Evolutionary conservation across 1,140 invertebrate species (phyloP), one percentile per base, ranked within the genome.

Genomic region (Hormaphis cornu): DNA sequence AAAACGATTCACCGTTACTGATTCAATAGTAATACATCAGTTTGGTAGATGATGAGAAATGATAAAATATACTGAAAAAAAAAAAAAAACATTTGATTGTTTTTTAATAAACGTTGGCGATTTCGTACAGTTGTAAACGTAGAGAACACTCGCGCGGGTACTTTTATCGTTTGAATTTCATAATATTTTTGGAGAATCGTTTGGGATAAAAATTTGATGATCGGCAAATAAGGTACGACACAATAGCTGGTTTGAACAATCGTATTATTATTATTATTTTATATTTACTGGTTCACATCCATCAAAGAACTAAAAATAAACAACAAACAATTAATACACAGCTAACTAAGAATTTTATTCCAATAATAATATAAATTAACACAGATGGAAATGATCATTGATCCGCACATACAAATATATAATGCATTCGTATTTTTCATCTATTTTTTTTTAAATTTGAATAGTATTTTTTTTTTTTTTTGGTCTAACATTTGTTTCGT

Each of bases 241-340:
- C 33, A 24, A 58, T 14, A 18, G 6, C 24, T 7, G 20, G 7
- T 63, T 63, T 30, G 58, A 63, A 44, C 58, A 63, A 63, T 28
- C 37, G 9, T 46, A 46, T 63, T 63, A n/a, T n/a, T n/a, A n/a
- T n/a, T n/a, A n/a, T n/a, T n/a, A n/a, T n/a, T n/a, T n/a, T n/a
- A n/a, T n/a, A n/a, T n/a, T 63, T 63, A 63, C n/a, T 63, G 58
- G 58, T 63, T 46, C 40, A 61, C 40, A 61, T 61, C 58, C 58
- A 46, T 46, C 5, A 40, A 61, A 61, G 10, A 28, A 26, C 58
- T 61, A 61, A 28, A 61, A 61, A 61, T 46, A 61, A 56, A 56
- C 54, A 56, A 37, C 18, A 61, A 44, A 44, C 33, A 61, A 61
- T 44, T 28, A 26, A 59, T 24, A 26, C n/a, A n/a, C 28, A 7